phyloP scores from a whole-genome alignment of 2,113 vertebrate genomes.

The Turdus rufiventris region DNA sequence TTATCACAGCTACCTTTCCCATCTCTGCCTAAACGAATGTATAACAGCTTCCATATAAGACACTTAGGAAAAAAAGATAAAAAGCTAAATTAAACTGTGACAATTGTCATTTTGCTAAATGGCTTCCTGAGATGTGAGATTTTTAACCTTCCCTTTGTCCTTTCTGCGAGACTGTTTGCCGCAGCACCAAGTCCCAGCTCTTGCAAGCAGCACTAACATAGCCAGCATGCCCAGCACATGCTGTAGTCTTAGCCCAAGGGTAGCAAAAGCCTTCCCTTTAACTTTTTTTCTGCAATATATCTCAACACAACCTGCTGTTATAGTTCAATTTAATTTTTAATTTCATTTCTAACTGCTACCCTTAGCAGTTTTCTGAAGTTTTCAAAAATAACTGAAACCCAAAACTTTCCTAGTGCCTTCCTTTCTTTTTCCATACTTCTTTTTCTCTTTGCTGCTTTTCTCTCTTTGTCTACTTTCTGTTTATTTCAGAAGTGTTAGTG shows the following conservation, averaged over 20 bases:
- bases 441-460: neutral
- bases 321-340: neutral
- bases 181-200: neutral
- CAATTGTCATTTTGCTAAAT: neutral
- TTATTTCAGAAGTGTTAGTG: neutral
- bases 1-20: neutral
- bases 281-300: neutral
- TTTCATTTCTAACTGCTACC: neutral
- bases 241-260: neutral
- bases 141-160: neutral
- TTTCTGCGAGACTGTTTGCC: neutral
- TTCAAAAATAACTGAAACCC: neutral
- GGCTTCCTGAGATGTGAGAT: neutral
- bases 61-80: neutral
- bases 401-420: neutral
- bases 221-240: accelerated
- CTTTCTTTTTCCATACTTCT: neutral
- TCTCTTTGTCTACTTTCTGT: neutral
- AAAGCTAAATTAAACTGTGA: neutral
- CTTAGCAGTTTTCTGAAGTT: neutral
- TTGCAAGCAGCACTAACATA: neutral
- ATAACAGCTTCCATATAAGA: neutral
- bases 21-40: neutral
- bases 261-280: neutral
- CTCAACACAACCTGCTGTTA: neutral